Percentiles rank a stretch among this genome's conserved stretches.
Evolutionary conservation across 2,888 invertebrate genomes (phyloP).

Genomic region (Stratiomys singularior): DNA sequence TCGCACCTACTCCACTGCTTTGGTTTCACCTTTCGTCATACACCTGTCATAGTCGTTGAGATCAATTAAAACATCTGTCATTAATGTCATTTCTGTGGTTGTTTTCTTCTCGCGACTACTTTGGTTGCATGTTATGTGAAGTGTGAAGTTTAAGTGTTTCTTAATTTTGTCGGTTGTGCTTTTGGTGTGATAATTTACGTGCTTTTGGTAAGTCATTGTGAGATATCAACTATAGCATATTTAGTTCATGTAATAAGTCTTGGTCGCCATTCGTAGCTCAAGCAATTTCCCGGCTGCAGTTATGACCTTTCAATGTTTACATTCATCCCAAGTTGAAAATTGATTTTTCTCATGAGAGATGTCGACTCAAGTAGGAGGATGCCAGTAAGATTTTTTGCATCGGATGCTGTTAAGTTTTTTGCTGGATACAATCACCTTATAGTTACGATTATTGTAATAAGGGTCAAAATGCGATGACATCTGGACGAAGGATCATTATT

Average conservation of each 20-base stretch:
- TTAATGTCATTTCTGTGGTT: slow-evolving; percentile 14
- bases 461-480: too few relatives aligned
- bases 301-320: neutral
- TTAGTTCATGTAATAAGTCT: too few relatives aligned
- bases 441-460: too few relatives aligned
- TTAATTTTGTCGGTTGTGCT: slow-evolving; percentile 3
- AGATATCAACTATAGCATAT: neutral
- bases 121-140: slow-evolving; percentile 14
- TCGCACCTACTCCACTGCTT: neutral
- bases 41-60: slow-evolving; percentile 12
- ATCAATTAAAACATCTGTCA: neutral
- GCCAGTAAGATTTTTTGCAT: too few relatives aligned
- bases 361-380: too few relatives aligned
- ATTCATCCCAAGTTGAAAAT: neutral
- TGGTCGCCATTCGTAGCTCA: too few relatives aligned
- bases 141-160: slow-evolving; percentile 10
- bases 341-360: slow-evolving; percentile 13
- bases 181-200: slow-evolving; percentile 10
- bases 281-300: neutral
- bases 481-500: too few relatives aligned
- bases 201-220: slow-evolving; percentile 5
- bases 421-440: too few relatives aligned
- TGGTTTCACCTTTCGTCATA: neutral
- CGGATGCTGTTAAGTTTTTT: too few relatives aligned
- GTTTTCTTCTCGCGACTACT: neutral